These are phyloP conservation scores for Drosophila koepferae DNA, from an alignment of 2,888 invertebrate genomes.

Conservation along the genomic window DNA sequence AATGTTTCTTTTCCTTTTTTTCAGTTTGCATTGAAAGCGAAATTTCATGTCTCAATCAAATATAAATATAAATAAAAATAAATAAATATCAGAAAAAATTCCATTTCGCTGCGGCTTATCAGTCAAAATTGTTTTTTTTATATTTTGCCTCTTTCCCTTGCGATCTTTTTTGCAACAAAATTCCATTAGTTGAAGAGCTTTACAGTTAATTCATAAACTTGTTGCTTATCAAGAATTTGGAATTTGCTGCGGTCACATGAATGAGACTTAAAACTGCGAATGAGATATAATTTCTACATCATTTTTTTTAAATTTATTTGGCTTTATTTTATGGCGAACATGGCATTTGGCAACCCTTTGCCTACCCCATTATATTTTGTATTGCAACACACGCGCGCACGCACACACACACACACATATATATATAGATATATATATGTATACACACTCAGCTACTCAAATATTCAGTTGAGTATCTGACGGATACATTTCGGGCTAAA, in stretches of 20 bases:
- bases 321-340: neutral
- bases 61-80: neutral
- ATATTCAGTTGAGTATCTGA: slow-evolving; percentile 50
- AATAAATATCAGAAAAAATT: slow-evolving; percentile 25
- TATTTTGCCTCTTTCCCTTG: neutral
- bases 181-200: slow-evolving; percentile 12
- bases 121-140: slow-evolving; percentile 3
- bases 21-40: slow-evolving; percentile 7
- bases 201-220: slow-evolving; percentile 43
- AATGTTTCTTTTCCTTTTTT: neutral
- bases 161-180: neutral
- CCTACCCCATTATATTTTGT: slow-evolving; percentile 83
- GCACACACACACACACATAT: neutral
- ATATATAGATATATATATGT: no score
- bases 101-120: slow-evolving; percentile 35
- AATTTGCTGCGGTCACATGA: slow-evolving; percentile 36
- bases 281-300: neutral
- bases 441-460: neutral
- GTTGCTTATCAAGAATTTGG: slow-evolving; percentile 46
- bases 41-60: neutral
- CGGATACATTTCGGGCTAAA: slow-evolving; percentile 46
- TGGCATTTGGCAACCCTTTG: slow-evolving; percentile 58
- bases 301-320: neutral
- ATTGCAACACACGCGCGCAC: slow-evolving; percentile 53
- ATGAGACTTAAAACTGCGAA: neutral